Conservation (phyloP, 2,888 invertebrate genomes). For the Acanthococcus lagerstroemiae region DNA sequence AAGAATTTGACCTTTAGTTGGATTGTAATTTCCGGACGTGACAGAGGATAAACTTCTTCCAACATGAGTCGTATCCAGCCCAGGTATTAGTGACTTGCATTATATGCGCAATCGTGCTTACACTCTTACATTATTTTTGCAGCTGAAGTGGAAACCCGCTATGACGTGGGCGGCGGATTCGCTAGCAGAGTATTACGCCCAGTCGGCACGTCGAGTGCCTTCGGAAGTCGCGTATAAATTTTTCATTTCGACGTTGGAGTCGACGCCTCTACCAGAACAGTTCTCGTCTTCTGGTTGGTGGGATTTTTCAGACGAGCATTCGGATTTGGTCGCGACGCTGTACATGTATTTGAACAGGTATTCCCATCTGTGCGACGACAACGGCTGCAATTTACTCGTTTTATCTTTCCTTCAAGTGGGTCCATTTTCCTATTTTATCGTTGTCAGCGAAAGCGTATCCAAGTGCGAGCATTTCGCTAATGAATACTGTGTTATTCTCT, state of each 20-base stretch:
- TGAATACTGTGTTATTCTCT: neutral
- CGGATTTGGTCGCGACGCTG: neutral
- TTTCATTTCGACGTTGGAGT: neutral
- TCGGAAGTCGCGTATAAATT: conserved; percentile 11
- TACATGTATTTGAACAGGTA: conserved; percentile 9
- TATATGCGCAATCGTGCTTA: too few relatives aligned
- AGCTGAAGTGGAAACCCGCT: neutral
- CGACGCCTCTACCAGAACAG: neutral
- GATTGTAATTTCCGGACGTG: too few relatives aligned
- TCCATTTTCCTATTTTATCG: neutral
- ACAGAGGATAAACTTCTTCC: too few relatives aligned
- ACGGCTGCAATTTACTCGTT: neutral
- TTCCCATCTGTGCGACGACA: neutral
- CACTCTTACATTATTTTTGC: too few relatives aligned
- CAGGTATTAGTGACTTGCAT: too few relatives aligned
- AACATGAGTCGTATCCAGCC: too few relatives aligned
- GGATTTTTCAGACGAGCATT: conserved; percentile 15
- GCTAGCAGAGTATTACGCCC: conserved; percentile 1
- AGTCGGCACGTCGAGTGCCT: neutral
- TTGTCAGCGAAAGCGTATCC: neutral
- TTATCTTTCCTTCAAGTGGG: conserved; percentile 5
- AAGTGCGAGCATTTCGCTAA: neutral
- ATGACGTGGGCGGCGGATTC: neutral
- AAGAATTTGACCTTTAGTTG: too few relatives aligned
- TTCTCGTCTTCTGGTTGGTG: conserved; percentile 3